A percentile compares a stretch with the other conserved stretches of the same genome.
phyloP scores from a whole-genome alignment of 2,888 invertebrate genomes.

The Physocephala rufipes region DNA sequence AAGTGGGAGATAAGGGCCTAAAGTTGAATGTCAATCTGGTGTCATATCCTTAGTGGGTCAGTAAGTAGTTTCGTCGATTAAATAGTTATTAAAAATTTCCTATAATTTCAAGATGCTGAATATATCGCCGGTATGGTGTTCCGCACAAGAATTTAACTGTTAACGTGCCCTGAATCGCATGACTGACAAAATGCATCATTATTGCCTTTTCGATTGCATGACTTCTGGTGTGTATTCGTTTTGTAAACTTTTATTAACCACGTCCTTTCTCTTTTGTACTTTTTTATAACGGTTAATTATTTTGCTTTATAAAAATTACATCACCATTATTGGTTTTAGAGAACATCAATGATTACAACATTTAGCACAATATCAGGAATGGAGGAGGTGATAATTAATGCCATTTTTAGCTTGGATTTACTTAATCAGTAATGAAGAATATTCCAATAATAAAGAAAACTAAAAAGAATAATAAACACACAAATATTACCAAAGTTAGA shows the following conservation, averaged over 20 bases:
- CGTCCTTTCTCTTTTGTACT: not conserved
- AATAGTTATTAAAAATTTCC: too few relatives aligned
- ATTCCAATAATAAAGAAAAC: not conserved
- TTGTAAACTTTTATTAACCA: not conserved
- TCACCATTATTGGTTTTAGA: constrained; percentile 10
- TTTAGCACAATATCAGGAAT: not conserved
- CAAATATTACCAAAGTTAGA: not conserved
- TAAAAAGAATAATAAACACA: not conserved
- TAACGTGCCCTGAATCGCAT: not conserved
- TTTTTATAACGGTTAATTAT: too few relatives aligned
- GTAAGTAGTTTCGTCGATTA: not conserved
- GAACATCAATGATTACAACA: not conserved
- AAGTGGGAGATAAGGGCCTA: too few relatives aligned
- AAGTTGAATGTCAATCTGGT: too few relatives aligned
- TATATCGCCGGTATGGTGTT: not conserved
- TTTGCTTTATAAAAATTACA: constrained; percentile 12
- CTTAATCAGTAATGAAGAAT: too few relatives aligned
- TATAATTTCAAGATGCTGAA: not conserved
- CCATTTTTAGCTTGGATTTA: too few relatives aligned
- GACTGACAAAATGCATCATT: too few relatives aligned
- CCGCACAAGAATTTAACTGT: not conserved
- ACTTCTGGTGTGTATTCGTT: not conserved
- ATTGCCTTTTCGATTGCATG: too few relatives aligned
- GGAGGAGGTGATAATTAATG: not conserved
- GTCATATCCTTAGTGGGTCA: too few relatives aligned